These are phyloP conservation scores for Erynnis tages DNA, from an alignment of 2,888 invertebrate species.

Conservation along the genomic window DNA sequence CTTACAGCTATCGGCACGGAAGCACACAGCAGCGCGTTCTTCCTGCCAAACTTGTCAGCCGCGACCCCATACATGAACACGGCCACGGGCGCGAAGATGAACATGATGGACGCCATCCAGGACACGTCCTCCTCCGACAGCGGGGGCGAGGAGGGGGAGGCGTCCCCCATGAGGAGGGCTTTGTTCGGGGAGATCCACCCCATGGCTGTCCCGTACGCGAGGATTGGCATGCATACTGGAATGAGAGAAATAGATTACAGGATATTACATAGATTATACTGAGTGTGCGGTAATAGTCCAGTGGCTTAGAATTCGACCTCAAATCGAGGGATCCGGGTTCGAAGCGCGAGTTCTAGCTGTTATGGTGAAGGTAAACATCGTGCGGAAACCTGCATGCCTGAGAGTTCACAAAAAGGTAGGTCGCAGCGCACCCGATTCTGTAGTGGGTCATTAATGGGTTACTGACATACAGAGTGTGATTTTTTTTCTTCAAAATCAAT, in stretches of 20 bases:
- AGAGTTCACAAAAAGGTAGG: too few species aligned
- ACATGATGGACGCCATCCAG: conserved; percentile 82
- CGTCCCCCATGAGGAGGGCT: conserved; percentile 65
- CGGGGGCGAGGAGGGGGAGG: conserved; percentile 56
- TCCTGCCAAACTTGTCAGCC: conserved; percentile 76
- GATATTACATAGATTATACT: too few species aligned
- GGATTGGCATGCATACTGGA: conserved; percentile 78
- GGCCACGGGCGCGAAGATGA: conserved; percentile 78
- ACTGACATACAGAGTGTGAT: too few species aligned
- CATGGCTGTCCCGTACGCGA: conserved; percentile 78
- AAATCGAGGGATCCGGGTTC: too few species aligned
- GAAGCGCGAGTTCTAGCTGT: too few species aligned
- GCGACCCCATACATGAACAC: conserved; percentile 77
- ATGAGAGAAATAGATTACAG: conserved; percentile 11
- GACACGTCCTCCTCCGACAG: conserved; percentile 72
- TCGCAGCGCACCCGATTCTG: too few species aligned
- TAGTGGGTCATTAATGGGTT: too few species aligned
- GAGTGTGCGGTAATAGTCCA: too few species aligned
- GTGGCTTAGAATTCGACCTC: too few species aligned
- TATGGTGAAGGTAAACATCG: too few species aligned
- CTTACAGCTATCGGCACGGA: conserved; percentile 67
- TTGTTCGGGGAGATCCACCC: conserved; percentile 82
- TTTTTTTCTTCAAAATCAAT: too few species aligned
- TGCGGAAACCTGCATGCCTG: too few species aligned
- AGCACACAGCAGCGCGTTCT: conserved; percentile 63